Percentiles rank a stretch among this genome's conserved stretches.
Evolutionary conservation across 2,797 vertebrate species (phyloP).

Genomic region (Mionectes olivaceus): DNA sequence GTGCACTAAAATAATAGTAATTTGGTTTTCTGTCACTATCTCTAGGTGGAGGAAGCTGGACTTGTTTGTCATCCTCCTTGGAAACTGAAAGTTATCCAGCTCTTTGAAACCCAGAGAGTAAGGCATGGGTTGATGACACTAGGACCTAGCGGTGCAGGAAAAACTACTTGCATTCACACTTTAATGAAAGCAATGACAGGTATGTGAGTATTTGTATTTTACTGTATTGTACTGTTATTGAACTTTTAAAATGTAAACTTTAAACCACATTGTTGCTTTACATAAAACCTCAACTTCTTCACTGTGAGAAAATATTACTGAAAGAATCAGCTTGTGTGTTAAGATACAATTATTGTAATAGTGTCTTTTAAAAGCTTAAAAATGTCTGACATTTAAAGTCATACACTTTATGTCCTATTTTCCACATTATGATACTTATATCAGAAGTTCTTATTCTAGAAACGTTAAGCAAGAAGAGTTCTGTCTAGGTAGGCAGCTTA

Average conservation of each 20-base stretch:
- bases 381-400: background rate
- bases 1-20: background rate
- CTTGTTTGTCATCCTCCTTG: conserved; percentile 93
- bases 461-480: background rate
- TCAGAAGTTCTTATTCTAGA: background rate
- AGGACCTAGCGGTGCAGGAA: conserved; percentile 95
- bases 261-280: background rate
- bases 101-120: conserved; percentile 94
- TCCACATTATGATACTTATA: background rate
- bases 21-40: background rate
- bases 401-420: background rate
- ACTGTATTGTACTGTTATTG: background rate
- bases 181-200: conserved; percentile 96
- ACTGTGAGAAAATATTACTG: background rate
- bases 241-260: background rate
- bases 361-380: background rate
- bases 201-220: conserved; percentile 41
- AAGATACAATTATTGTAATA: background rate
- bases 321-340: background rate
- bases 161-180: conserved; percentile 92
- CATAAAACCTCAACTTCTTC: background rate
- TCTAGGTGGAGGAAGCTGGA: conserved; percentile 88
- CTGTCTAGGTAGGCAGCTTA: background rate
- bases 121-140: conserved; percentile 97
- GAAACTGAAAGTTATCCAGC: conserved; percentile 95